phyloP scores from a whole-genome alignment of 2,113 vertebrate species.

The Polypterus bichir region DNA sequence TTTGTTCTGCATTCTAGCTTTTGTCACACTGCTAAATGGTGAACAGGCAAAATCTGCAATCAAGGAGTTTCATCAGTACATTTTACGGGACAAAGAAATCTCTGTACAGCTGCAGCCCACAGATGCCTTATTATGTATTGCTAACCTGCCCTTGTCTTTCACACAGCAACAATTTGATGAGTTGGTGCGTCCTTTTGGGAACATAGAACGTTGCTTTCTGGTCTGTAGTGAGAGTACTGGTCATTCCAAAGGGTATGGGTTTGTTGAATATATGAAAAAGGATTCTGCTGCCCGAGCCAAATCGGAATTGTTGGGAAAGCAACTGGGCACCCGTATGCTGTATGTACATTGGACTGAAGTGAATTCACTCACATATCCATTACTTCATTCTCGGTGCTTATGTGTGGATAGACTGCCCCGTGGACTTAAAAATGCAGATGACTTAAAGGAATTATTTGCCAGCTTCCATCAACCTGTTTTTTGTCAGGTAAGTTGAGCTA shows the following conservation, averaged over 20 bases:
- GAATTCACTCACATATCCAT: constrained; percentile 57
- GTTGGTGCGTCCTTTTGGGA: constrained; percentile 81
- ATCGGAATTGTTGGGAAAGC: constrained; percentile 75
- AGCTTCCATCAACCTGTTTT: constrained; percentile 53
- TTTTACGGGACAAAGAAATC: constrained; percentile 68
- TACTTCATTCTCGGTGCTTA: constrained; percentile 73
- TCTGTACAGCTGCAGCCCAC: constrained; percentile 83
- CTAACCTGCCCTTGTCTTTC: constrained; percentile 71
- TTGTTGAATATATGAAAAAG: constrained; percentile 94
- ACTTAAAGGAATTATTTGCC: constrained; percentile 50
- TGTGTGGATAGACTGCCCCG: constrained; percentile 70
- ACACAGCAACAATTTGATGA: constrained; percentile 84
- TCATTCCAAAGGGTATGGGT: constrained; percentile 84
- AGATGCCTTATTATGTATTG: constrained; percentile 75
- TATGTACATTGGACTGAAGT: constrained; percentile 93
- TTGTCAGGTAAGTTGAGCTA: constrained; percentile 60
- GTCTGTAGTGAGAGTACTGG: constrained; percentile 65
- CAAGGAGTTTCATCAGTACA: constrained; percentile 61
- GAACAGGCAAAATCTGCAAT: constrained; percentile 81
- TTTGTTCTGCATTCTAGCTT: constrained; percentile 39
- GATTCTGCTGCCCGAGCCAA: constrained; percentile 81
- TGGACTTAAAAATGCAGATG: constrained; percentile 50
- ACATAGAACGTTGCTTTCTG: constrained; percentile 82
- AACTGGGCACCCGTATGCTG: constrained; percentile 71
- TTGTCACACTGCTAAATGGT: constrained; percentile 76